phyloP scores from a whole-genome alignment of 2,797 vertebrate species.

The Tokudaia tokunoshimensis region DNA sequence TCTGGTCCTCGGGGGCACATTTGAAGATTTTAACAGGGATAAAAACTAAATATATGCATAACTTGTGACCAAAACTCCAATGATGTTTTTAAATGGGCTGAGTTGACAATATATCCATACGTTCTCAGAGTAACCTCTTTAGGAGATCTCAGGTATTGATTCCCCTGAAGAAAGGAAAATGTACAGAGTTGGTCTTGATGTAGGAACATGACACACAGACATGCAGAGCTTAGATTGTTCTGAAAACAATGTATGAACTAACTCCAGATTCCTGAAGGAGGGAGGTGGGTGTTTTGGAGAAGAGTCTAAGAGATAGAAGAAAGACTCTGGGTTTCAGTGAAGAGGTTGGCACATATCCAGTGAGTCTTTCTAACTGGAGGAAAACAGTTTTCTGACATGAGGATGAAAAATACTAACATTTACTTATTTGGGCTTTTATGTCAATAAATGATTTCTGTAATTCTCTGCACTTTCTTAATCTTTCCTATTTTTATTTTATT shows the following conservation, averaged over 20 bases:
- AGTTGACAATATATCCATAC: not conserved
- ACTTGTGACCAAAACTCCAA: not conserved
- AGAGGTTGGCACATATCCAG: not conserved
- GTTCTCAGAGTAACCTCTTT: not conserved
- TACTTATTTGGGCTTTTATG: conserved; percentile 12
- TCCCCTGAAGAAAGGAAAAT: not conserved
- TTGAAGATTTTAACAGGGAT: not conserved
- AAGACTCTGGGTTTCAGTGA: too few species aligned
- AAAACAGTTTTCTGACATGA: not conserved
- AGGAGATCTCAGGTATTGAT: not conserved
- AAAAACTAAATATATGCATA: not conserved
- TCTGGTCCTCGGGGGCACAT: not conserved
- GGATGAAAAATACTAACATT: not conserved
- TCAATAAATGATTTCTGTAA: not conserved
- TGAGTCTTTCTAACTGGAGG: not conserved
- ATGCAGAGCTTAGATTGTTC: not conserved
- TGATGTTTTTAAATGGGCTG: not conserved
- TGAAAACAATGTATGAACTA: not conserved
- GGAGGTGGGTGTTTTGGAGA: too few species aligned
- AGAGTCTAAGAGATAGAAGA: not conserved
- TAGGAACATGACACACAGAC: not conserved
- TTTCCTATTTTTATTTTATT: not conserved
- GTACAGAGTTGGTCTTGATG: not conserved
- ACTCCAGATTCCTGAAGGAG: not conserved
- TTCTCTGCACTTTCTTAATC: not conserved